These are phyloP conservation scores for Drepana falcataria DNA, from an alignment of 2,888 invertebrate species.

Conservation along the genomic window DNA sequence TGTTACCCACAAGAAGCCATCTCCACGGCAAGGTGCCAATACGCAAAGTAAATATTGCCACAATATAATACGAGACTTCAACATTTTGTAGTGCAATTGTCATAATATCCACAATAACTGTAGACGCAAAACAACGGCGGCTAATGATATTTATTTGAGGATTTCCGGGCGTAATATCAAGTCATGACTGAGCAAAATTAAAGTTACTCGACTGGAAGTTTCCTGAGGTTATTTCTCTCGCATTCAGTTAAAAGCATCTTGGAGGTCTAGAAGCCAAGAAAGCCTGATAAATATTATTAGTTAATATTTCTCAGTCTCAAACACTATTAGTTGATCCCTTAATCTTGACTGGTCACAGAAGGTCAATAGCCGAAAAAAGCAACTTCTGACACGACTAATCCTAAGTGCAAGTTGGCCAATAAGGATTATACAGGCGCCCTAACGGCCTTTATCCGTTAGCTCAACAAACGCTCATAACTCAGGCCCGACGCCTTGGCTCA, in stretches of 20 bases:
- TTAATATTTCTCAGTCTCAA: too few species aligned
- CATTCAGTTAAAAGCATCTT: conserved; percentile 9
- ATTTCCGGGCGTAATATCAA: conserved; percentile 20
- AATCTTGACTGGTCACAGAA: conserved; percentile 68
- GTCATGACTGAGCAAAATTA: conserved; percentile 29
- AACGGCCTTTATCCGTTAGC: conserved; percentile 75
- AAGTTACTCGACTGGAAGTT: conserved; percentile 26
- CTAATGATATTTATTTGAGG: conserved; percentile 24
- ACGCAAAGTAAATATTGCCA: conserved; percentile 17
- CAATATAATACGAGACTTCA: conserved; percentile 1
- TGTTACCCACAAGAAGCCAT: conserved; percentile 46
- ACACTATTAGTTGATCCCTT: conserved; percentile 50
- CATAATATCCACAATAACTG: conserved; percentile 9
- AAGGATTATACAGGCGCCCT: conserved; percentile 73
- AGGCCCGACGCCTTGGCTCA: conserved; percentile 71
- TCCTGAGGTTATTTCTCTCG: conserved; percentile 16
- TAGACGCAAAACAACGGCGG: conserved; percentile 19
- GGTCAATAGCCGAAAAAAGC: conserved; percentile 70
- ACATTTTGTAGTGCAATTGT: conserved; percentile 3
- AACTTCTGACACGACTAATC: conserved; percentile 75
- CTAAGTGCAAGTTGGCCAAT: conserved; percentile 77
- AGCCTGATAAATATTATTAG: too few species aligned
- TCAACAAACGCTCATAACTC: conserved; percentile 77
- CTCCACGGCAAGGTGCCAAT: conserved; percentile 58
- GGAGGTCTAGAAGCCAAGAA: background rate